Evolutionary conservation across 1,140 invertebrate species (phyloP).

Genomic region (Temnothorax curvispinosus): DNA sequence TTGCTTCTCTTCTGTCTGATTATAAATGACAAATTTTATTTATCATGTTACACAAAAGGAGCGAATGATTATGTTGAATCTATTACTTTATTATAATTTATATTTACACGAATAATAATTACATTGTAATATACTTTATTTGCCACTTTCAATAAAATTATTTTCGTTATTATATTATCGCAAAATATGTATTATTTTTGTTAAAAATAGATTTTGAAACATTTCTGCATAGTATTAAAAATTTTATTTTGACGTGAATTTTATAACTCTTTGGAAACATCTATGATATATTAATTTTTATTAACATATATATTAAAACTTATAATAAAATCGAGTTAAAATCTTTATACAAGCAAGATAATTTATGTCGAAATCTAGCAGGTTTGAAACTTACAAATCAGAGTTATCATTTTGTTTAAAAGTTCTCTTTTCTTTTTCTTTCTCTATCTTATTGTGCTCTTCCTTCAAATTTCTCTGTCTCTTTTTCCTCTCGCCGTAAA

Average conservation of each 20-base stretch:
- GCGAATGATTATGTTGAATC: not conserved
- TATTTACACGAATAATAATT: constrained; percentile 7
- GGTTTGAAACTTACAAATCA: not conserved
- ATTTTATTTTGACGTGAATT: not conserved
- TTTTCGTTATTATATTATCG: not conserved
- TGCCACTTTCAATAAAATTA: not conserved
- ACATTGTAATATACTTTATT: not conserved
- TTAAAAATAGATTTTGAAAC: not conserved
- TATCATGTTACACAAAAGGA: not conserved
- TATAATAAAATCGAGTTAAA: not conserved
- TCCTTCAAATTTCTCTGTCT: not conserved
- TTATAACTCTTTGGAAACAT: not conserved
- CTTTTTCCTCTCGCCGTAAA: not conserved
- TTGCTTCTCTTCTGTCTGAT: not conserved
- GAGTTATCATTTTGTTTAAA: not conserved
- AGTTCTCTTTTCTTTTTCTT: not conserved
- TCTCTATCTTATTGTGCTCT: not conserved
- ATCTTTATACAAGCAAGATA: not conserved
- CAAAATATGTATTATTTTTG: not conserved
- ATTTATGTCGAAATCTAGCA: not conserved
- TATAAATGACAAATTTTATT: constrained; percentile 21
- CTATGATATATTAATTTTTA: not conserved
- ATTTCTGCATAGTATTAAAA: not conserved
- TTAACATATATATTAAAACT: not conserved
- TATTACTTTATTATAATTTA: not conserved